Percentiles rank a stretch among this genome's conserved stretches.
These are phyloP conservation scores for Pomatorhinus ruficollis DNA, from an alignment of 2,113 vertebrate species.

Conservation along the genomic window DNA sequence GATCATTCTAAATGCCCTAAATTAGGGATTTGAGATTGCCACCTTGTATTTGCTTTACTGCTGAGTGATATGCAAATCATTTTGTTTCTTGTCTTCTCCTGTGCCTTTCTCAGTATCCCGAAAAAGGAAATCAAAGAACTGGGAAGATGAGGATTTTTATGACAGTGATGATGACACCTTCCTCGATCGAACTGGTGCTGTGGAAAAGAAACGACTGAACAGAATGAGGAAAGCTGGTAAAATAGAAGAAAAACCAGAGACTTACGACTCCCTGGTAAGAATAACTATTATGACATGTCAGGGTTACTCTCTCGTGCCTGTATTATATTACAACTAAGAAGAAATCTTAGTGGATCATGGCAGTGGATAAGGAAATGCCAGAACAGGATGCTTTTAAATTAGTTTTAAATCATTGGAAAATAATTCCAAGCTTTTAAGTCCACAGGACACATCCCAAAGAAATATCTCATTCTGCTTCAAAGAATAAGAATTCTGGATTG, in stretches of 20 bases:
- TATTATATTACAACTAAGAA: background rate
- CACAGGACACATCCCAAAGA: background rate
- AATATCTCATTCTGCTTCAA: background rate
- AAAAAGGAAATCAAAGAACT: constrained; percentile 95
- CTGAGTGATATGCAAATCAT: background rate
- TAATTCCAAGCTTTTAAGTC: background rate
- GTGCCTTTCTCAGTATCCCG: constrained; percentile 83
- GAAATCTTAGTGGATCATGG: background rate
- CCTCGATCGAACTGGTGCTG: constrained; percentile 91
- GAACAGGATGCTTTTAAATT: background rate
- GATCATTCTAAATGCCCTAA: background rate
- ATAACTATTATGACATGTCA: background rate
- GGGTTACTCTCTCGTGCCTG: background rate
- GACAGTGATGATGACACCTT: constrained; percentile 98
- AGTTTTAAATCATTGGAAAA: background rate
- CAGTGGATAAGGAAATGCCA: background rate
- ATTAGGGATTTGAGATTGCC: background rate
- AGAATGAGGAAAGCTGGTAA: constrained; percentile 97
- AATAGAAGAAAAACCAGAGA: constrained; percentile 89
- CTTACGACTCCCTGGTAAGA: constrained; percentile 90
- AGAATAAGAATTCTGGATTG: background rate
- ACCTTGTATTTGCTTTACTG: background rate
- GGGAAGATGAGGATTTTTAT: constrained; percentile 97
- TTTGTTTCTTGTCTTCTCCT: background rate
- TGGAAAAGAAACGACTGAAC: constrained; percentile 92